Conservation (phyloP, 2,797 vertebrate genomes). For the Sebastes steindachneri region DNA sequence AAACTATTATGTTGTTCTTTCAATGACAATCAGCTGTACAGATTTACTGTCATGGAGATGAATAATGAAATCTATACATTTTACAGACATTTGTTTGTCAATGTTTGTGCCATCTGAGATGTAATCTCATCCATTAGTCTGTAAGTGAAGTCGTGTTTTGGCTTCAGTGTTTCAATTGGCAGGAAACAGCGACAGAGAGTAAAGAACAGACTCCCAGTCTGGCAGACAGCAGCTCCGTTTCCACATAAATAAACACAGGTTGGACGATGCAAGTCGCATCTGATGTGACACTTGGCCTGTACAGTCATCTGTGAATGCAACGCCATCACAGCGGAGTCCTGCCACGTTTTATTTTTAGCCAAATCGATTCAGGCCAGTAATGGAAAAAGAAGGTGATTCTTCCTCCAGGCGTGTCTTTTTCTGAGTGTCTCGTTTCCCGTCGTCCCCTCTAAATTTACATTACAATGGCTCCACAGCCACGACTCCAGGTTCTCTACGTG, state of each 20-base stretch:
- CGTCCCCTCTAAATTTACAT: conserved; percentile 19
- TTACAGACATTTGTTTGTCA: background rate
- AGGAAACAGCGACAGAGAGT: conserved; percentile 11
- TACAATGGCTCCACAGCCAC: background rate
- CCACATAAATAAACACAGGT: conserved; percentile 59
- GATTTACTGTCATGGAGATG: background rate
- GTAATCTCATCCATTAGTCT: background rate
- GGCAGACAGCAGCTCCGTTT: conserved; percentile 45
- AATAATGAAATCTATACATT: background rate
- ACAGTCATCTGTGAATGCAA: conserved; percentile 37
- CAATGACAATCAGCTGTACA: background rate
- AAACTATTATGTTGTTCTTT: background rate
- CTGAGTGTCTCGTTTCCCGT: background rate
- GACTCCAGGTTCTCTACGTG: background rate
- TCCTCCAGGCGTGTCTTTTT: conserved; percentile 34
- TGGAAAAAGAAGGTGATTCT: conserved; percentile 52
- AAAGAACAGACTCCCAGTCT: background rate
- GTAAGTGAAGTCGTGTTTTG: background rate
- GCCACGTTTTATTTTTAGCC: conserved; percentile 55
- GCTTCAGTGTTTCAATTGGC: conserved; percentile 4
- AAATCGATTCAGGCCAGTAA: conserved; percentile 55
- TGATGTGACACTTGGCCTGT: conserved; percentile 44
- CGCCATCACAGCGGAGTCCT: conserved; percentile 37
- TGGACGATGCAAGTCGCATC: conserved; percentile 32
- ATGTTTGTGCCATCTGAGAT: conserved; percentile 8